phyloP scores from a whole-genome alignment of 2,113 vertebrate species.

The Bostrychus sinensis region DNA sequence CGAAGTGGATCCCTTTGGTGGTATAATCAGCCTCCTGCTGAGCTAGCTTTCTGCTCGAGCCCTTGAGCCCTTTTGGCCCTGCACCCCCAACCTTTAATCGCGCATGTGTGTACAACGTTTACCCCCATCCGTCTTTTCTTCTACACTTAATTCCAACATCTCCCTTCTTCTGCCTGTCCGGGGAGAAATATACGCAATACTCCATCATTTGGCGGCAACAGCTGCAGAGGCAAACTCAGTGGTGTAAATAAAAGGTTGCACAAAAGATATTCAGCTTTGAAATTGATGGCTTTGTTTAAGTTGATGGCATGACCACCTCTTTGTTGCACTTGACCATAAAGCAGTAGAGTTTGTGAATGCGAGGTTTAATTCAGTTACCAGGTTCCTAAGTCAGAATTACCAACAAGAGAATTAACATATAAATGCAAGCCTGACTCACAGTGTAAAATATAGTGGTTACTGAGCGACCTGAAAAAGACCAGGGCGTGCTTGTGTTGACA shows the following conservation, averaged over 20 bases:
- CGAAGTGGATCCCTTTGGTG: slow-evolving; percentile 71
- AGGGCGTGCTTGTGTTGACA: slow-evolving; percentile 18
- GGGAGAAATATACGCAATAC: slow-evolving; percentile 35
- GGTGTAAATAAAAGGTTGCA: slow-evolving; percentile 66
- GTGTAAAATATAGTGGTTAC: slow-evolving; percentile 41
- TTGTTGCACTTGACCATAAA: slow-evolving; percentile 57
- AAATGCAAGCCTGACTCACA: slow-evolving; percentile 69
- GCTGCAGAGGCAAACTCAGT: slow-evolving; percentile 59
- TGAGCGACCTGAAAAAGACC: slow-evolving; percentile 47
- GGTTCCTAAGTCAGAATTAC: slow-evolving; percentile 38
- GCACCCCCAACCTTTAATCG: slow-evolving; percentile 47
- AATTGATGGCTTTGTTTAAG: slow-evolving; percentile 70
- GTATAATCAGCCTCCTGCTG: slow-evolving; percentile 74
- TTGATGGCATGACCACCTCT: slow-evolving; percentile 66
- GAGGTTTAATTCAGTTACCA: slow-evolving; percentile 1
- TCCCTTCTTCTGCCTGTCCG: slow-evolving; percentile 10
- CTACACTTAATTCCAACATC: slow-evolving; percentile 15
- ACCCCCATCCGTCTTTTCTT: slow-evolving; percentile 57
- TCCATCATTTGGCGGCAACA: slow-evolving; percentile 62
- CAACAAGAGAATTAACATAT: slow-evolving; percentile 72
- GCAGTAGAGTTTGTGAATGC: slow-evolving; percentile 31
- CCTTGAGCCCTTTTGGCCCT: slow-evolving; percentile 63
- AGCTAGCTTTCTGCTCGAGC: slow-evolving; percentile 65
- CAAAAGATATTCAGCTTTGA: slow-evolving; percentile 68
- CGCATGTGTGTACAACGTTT: slow-evolving; percentile 52